Percentiles rank a stretch among this genome's conserved stretches.
Conservation (phyloP, 2,797 vertebrate species). For the Gadopsis bispinosus region DNA sequence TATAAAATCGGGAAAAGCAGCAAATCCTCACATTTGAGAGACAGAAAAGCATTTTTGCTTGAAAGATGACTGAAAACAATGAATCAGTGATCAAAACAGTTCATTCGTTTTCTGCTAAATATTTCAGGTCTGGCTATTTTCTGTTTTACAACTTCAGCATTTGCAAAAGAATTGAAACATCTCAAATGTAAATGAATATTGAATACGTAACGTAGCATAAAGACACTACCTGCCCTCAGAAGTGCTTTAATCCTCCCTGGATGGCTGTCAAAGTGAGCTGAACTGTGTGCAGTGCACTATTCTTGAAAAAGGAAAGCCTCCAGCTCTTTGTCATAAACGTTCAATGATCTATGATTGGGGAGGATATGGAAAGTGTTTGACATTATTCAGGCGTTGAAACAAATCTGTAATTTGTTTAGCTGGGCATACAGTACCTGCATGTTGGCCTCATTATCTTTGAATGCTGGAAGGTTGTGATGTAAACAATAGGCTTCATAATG, state of each 20-base stretch:
- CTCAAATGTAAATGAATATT: constrained; percentile 10
- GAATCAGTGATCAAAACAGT: not conserved
- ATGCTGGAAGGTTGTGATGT: not conserved
- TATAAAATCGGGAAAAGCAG: not conserved
- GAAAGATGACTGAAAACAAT: not conserved
- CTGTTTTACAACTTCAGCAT: not conserved
- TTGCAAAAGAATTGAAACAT: not conserved
- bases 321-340: constrained; percentile 41
- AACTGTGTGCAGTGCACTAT: constrained; percentile 22
- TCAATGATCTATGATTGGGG: constrained; percentile 27
- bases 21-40: not conserved
- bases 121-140: constrained; percentile 1
- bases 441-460: not conserved
- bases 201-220: constrained; percentile 17
- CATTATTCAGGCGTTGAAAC: constrained; percentile 17
- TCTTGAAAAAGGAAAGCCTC: constrained; percentile 33
- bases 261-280: constrained; percentile 27
- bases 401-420: constrained; percentile 11
- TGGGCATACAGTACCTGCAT: not conserved
- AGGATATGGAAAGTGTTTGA: constrained; percentile 30
- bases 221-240: constrained; percentile 1
- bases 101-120: not conserved
- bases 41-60: not conserved
- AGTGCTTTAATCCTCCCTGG: constrained; percentile 24
- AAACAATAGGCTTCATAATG: not conserved